These are phyloP conservation scores for Mastigias papua DNA, from an alignment of 30 jellyfish, hydroid and myxozoan genomes.

Conservation along the genomic window DNA sequence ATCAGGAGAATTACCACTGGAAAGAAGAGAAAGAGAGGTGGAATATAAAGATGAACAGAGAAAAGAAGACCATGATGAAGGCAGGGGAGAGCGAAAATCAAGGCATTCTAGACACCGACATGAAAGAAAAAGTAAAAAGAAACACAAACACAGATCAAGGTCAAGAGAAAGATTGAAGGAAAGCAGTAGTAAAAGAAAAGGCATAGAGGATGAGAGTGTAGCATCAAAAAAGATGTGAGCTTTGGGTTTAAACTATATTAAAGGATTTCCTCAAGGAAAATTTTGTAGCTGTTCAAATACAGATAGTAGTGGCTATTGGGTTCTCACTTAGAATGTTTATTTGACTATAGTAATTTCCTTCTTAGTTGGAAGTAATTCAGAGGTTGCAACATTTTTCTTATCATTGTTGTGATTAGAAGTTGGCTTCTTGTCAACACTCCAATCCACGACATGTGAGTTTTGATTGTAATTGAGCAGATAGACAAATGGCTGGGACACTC, in stretches of 20 bases:
- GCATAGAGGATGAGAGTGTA: neutral
- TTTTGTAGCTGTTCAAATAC: no score
- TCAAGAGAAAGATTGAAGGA: conserved; percentile 52
- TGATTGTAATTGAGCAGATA: no score
- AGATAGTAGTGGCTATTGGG: no score
- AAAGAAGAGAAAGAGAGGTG: conserved; percentile 13
- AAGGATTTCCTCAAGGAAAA: neutral
- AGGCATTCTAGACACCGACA: conserved; percentile 66
- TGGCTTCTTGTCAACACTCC: no score
- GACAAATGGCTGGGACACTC: no score
- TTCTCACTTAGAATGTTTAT: no score
- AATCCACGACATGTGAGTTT: no score
- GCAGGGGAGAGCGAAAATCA: conserved; percentile 22
- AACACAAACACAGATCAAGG: conserved; percentile 62
- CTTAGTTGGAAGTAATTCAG: no score
- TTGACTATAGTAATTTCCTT: no score
- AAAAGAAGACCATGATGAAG: conserved; percentile 27
- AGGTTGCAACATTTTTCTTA: no score
- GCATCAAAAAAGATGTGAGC: conserved; percentile 46
- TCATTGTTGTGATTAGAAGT: no score
- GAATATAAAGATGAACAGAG: conserved; percentile 19
- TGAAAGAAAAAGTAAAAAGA: conserved; percentile 62
- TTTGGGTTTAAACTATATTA: neutral
- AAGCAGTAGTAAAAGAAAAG: neutral
- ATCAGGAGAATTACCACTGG: conserved; percentile 28